phyloP scores from a whole-genome alignment of 2,888 invertebrate species.

The Dione vanillae region DNA sequence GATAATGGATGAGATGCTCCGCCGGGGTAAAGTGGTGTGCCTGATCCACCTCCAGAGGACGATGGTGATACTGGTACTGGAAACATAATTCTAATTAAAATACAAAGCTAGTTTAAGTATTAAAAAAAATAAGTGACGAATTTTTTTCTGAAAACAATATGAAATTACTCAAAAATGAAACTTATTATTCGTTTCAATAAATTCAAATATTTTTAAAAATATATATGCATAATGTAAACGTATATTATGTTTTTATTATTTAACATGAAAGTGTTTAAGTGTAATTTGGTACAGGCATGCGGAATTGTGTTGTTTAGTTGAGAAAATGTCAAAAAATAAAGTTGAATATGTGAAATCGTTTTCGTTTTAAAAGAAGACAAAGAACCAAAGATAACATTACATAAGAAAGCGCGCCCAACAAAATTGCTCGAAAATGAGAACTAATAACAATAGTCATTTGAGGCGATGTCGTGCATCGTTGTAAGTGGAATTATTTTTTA shows the following conservation, averaged over 20 bases:
- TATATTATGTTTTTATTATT: not conserved
- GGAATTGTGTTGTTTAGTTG: not conserved
- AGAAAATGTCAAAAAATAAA: not conserved
- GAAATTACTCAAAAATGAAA: not conserved
- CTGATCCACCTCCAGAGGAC: slow-evolving; percentile 76
- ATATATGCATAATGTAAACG: not conserved
- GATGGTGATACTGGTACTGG: slow-evolving; percentile 84
- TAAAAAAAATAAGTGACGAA: not conserved
- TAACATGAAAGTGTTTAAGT: no score
- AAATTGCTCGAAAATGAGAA: slow-evolving; percentile 37
- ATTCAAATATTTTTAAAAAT: not conserved
- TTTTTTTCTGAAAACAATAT: no score
- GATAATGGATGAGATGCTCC: slow-evolving; percentile 86
- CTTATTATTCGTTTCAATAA: not conserved
- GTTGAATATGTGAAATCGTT: not conserved
- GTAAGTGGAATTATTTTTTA: slow-evolving; percentile 53
- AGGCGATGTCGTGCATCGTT: slow-evolving; percentile 30
- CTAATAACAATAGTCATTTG: slow-evolving; percentile 43
- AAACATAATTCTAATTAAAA: slow-evolving; percentile 53
- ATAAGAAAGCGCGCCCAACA: slow-evolving; percentile 39
- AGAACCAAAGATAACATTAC: slow-evolving; percentile 23
- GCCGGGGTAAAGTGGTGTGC: slow-evolving; percentile 79
- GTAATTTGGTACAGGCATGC: not conserved
- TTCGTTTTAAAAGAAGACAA: slow-evolving; percentile 22
- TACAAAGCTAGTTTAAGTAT: not conserved